Percentiles rank a stretch among this genome's conserved stretches.
Conservation (phyloP, 2,888 invertebrate genomes). For the Parapristionchus giblindavisi region DNA sequence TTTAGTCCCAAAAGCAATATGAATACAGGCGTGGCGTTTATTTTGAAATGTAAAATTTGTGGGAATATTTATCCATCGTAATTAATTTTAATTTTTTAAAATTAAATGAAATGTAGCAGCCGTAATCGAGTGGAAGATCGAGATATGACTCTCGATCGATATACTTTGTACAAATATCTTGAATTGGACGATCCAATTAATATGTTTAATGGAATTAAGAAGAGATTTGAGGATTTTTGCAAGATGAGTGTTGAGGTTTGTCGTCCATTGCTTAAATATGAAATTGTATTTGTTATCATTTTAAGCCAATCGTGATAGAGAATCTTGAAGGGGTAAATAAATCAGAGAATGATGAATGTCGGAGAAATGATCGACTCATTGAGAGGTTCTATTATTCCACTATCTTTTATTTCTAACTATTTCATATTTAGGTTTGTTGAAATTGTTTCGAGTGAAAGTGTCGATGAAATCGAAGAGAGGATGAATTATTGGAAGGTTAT, state of each 20-base stretch:
- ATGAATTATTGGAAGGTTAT: slow-evolving; percentile 14
- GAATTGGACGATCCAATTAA: slow-evolving; percentile 10
- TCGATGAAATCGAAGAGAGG: not conserved
- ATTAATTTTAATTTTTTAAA: too few species aligned
- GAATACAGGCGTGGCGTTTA: too few species aligned
- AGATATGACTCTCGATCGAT: slow-evolving; percentile 21
- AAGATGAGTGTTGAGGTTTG: slow-evolving; percentile 14
- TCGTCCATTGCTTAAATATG: not conserved
- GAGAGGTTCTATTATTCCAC: not conserved
- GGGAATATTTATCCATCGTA: too few species aligned
- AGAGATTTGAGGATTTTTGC: slow-evolving; percentile 5
- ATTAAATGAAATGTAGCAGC: too few species aligned
- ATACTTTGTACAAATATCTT: slow-evolving; percentile 1
- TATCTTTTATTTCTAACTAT: not conserved
- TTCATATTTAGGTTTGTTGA: slow-evolving; percentile 11
- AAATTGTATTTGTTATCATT: not conserved
- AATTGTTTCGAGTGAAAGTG: not conserved
- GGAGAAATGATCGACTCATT: slow-evolving; percentile 10
- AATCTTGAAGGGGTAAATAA: not conserved
- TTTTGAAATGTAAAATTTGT: too few species aligned
- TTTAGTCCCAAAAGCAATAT: too few species aligned
- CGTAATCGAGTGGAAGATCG: not conserved
- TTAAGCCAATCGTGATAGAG: not conserved
- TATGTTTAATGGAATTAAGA: not conserved
- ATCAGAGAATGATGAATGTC: not conserved